Base-by-base conservation (phyloP, 2,113 vertebrate genomes). In the Craseonycteris thonglongyai region DNA sequence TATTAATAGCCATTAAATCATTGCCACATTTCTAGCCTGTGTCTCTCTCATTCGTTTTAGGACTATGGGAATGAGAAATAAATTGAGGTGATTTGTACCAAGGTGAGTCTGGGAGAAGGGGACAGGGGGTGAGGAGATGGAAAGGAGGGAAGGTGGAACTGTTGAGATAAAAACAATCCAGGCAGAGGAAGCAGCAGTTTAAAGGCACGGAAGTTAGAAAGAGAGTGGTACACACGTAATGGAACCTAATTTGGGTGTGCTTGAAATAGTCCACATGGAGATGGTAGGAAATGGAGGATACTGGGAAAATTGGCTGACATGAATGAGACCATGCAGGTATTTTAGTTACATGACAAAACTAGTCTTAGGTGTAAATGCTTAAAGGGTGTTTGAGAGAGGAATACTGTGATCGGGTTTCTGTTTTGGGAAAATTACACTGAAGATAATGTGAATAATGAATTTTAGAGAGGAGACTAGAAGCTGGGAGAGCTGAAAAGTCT, bases 1-100 rank as follows among this genome's bases (percentile, higher is more conserved):
- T 95, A 96, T 97, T 96, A 96, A 95, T 85, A 94, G 94, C 76
- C 66, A 65, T 49, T 97, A 97, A 96, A 97, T 97, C 96, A 94
- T 30, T 80, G 76, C 38, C 51, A 26, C 83, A 7, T 58, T 88
- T 93, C 56, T 38, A 94, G 76, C 30, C 61, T 59, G 75, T 40
- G 83, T 94, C 84, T 96, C 59, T 47, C 84, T 88, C 78, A 47
- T 94, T 78, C 90, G 47, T 84, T 93, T 95, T 28, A 92, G 72
- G 65, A 21, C 26, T 16, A 47, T 69, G 80, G 94, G 74, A 91
- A 87, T 68, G 71, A 89, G 68, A 33, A 94, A 49, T 59, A 75
- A 63, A 61, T 40, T 35, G 65, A 90, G 47, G 59, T 21, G 65
- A 91, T 83, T 94, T 91, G 87, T 76, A 63, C 26, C 47, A 89